phyloP scores from a whole-genome alignment of 2,888 invertebrate species.

The Griposia aprilina region DNA sequence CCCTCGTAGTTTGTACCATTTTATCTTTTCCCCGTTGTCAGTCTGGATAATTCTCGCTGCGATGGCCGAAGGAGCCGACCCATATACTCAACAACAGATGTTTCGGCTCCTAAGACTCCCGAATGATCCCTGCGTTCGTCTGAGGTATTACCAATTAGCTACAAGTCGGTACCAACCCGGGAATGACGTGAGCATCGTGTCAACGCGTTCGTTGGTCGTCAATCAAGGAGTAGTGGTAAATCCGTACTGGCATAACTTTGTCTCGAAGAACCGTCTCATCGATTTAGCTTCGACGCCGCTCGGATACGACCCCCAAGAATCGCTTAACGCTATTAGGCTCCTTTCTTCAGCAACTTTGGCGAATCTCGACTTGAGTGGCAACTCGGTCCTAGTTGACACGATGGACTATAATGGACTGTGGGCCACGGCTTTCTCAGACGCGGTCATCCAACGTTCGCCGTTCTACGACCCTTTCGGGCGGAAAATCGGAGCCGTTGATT shows the following conservation, averaged over 20 bases:
- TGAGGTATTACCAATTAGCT: conserved; percentile 41
- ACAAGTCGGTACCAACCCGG: conserved; percentile 24
- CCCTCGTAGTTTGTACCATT: conserved; percentile 19
- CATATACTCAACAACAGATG: conserved; percentile 30
- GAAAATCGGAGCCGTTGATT: conserved; percentile 37
- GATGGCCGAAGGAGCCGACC: conserved; percentile 30
- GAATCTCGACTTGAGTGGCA: conserved; percentile 47
- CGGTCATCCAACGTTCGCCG: conserved; percentile 20
- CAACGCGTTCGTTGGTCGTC: conserved; percentile 25
- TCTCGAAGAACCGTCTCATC: conserved; percentile 37
- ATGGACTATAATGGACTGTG: conserved; percentile 52
- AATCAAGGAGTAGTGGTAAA: conserved; percentile 34
- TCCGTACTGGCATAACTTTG: conserved; percentile 31
- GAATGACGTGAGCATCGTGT: conserved; percentile 29
- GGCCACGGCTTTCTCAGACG: conserved; percentile 37
- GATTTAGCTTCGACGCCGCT: conserved; percentile 32
- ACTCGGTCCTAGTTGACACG: conserved; percentile 36
- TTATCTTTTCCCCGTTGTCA: conserved; percentile 33
- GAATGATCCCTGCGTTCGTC: conserved; percentile 33
- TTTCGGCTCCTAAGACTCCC: conserved; percentile 37
- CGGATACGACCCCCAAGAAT: conserved; percentile 22
- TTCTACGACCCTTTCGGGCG: conserved; percentile 23
- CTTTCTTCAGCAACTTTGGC: conserved; percentile 22
- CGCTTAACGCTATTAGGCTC: conserved; percentile 40
- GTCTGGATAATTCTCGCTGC: conserved; percentile 40